Conservation (phyloP, 2,113 vertebrate genomes). For the Marcusenius ussheri region DNA sequence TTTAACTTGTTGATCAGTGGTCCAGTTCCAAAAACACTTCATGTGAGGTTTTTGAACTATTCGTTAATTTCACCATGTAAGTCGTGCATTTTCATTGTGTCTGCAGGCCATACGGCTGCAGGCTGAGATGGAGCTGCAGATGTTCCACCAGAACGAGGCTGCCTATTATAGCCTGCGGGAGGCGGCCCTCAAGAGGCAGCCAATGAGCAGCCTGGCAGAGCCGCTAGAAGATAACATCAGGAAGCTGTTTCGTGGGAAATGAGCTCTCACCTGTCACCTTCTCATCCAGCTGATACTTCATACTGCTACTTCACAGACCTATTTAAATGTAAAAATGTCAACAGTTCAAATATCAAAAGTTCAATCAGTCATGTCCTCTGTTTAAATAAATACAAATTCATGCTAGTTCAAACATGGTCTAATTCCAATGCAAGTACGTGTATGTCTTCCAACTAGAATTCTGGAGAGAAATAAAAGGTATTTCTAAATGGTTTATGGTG, state of each 20-base stretch:
- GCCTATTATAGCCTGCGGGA: constrained; percentile 77
- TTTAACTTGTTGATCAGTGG: not conserved
- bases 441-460: not conserved
- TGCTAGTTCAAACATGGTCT: not conserved
- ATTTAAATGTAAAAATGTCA: not conserved
- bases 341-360: not conserved
- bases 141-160: constrained; percentile 75
- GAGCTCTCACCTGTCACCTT: not conserved
- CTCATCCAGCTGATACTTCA: not conserved
- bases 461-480: not conserved
- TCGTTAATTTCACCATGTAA: not conserved
- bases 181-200: constrained; percentile 68
- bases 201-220: constrained; percentile 63
- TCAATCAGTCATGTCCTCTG: not conserved
- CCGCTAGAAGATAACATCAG: constrained; percentile 50
- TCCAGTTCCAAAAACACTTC: not conserved
- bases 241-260: constrained; percentile 64
- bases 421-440: not conserved
- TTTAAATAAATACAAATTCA: not conserved
- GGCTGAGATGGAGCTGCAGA: constrained; percentile 85
- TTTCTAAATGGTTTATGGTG: not conserved
- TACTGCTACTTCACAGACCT: not conserved
- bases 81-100: not conserved
- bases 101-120: constrained; percentile 77
- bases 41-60: not conserved